Evolutionary conservation across 2,888 invertebrate genomes (phyloP), one percentile per base, ranked within the genome.

Genomic region (Imbricaverruca yamaguchii): DNA sequence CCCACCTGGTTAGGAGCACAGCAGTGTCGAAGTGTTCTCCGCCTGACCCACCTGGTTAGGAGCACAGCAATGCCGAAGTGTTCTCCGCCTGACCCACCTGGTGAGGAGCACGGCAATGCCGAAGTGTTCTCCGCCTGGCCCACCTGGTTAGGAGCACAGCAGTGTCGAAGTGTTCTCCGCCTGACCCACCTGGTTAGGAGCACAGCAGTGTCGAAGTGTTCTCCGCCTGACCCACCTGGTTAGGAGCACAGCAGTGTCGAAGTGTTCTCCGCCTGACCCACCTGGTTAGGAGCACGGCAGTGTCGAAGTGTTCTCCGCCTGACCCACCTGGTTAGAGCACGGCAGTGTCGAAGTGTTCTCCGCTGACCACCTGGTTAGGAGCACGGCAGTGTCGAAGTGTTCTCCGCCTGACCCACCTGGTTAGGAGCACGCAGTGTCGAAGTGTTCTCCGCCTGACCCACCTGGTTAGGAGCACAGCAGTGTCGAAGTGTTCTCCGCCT

Each of bases 41-140:
- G 39, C 39, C 39, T 39, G 39, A 39, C 39, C 4, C 39, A 39
- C 39, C 39, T 39, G 39, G 55, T 80, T 1, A 13, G n/a, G 23
- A 53, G 25, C 53, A 13, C 25, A 7, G n/a, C n/a, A 7, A 2
- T 80, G n/a, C 6, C 53, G 13, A 80, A 53, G 12, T 80, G 23
- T 23, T 39, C 39, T 39, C 39, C 39, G n/a, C 25, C n/a, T 74
- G 12, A 12, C 57, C 81, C 84, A 93, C 93, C 93, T 92, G 61
- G 94, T 94, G 80, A 94, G 88, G 80, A 94, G 88, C 81, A 94
- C 89, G 18, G 94, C 93, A 0, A 92, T 91, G 86, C 94, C 94
- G 85, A 93, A 91, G 85, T 92, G 92, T 61, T 88, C 87, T 55
- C 90, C 89, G 80, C 89, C 39, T 39, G 39, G 4, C 2, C 4